These are phyloP conservation scores for Siderastrea siderea DNA, from an alignment of 92 coral and sea anemone genomes.

Conservation along the genomic window DNA sequence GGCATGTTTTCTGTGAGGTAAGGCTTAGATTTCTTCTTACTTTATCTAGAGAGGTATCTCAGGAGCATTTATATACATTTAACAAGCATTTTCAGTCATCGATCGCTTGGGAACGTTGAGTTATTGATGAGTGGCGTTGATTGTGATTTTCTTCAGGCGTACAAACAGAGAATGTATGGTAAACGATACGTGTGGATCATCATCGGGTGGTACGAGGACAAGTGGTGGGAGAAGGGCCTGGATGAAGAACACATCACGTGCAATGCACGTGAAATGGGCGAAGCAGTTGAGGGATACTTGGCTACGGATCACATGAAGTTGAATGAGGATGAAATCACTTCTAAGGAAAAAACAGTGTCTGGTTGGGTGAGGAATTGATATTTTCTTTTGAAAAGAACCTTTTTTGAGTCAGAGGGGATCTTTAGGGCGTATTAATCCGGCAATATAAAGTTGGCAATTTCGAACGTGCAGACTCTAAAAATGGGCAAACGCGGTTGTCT, in stretches of 20 bases:
- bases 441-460: too few relatives aligned
- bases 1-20: constrained; percentile 84
- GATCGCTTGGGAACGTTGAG: too few relatives aligned
- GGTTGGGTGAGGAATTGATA: constrained; percentile 25
- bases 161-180: constrained; percentile 75
- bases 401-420: not conserved
- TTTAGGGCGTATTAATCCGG: too few relatives aligned
- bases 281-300: constrained; percentile 65
- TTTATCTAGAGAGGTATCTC: too few relatives aligned
- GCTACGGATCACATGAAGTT: constrained; percentile 76
- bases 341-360: constrained; percentile 60
- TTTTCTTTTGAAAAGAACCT: not conserved
- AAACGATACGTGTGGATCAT: constrained; percentile 74
- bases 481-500: too few relatives aligned
- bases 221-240: constrained; percentile 76
- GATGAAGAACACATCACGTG: constrained; percentile 48
- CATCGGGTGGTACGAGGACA: constrained; percentile 79
- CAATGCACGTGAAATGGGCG: constrained; percentile 49
- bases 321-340: constrained; percentile 72
- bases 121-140: too few relatives aligned
- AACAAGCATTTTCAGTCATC: too few relatives aligned
- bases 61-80: too few relatives aligned
- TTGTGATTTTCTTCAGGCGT: constrained; percentile 39
- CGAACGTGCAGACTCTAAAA: too few relatives aligned
- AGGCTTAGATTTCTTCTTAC: not conserved